Base-by-base conservation (phyloP, 2,888 invertebrate species). In the Cephus pygmeus region DNA sequence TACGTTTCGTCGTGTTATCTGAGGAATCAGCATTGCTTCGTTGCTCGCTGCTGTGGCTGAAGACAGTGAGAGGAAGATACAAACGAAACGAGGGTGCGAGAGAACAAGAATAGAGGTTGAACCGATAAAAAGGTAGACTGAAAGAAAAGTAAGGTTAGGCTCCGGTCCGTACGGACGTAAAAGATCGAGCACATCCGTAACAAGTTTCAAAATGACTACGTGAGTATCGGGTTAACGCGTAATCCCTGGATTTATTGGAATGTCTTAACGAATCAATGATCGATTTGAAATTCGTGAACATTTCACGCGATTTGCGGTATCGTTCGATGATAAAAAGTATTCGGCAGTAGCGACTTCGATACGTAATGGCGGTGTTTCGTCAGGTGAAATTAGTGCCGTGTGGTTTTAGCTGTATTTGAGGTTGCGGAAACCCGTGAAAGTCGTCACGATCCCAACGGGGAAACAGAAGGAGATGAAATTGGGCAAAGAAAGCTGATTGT, bases 1-100 rank as follows among this genome's bases (percentile, higher is more conserved):
- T 71, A 79, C 82, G 81, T 80, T 82, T 80, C 77, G 83, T 82
- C 81, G 82, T 82, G 81, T 83, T 83, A 83, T 83, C 83, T 79
- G 83, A 82, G 80, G 82, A 83, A 83, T 83, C 82, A 81, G 31
- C 31, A 34, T 34, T 71, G 71, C 71, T 12, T 71, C 33, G 71
- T 33, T 71, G 23, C 33, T 3, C 31, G 31, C 34, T 34, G 33
- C 33, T 9, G 71, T 71, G 31, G 31, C 34, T 1, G 23, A 35
- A 34, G 33, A 73, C 68, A 75, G 35, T 31, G 69, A 80, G 78
- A 77, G 76, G 68, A 12, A 36, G 36, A 35, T 73, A 76, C 68
- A 74, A 34, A 76, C 69, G 74, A 74, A 31, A 77, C 69, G 74
- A 71, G 74, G 40, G n/a, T 56, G 34, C 69, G 73, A 76, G 56